Evolutionary conservation across 1,140 invertebrate genomes (phyloP).

Genomic region (Eupeodes corollae): DNA sequence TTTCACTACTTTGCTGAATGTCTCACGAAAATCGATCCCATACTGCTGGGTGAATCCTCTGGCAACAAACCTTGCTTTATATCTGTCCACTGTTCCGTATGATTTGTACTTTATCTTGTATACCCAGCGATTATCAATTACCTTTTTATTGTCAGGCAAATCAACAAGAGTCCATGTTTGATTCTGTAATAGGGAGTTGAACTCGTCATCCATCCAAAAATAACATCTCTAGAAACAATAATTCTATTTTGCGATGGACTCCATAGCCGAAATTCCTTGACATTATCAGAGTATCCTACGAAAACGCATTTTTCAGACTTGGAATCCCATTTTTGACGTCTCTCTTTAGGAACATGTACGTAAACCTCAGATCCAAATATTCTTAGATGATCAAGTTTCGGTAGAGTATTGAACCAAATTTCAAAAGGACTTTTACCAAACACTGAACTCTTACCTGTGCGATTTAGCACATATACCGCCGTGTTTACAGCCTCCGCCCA

Average conservation of each 20-base stretch:
- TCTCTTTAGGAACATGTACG: slow-evolving; percentile 32
- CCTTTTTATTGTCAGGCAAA: slow-evolving; percentile 17
- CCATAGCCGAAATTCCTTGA: slow-evolving; percentile 19
- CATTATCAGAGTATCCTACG: slow-evolving; percentile 30
- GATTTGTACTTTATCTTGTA: slow-evolving; percentile 15
- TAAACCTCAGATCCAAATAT: slow-evolving; percentile 30
- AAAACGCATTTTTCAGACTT: slow-evolving; percentile 28
- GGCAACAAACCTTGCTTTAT: slow-evolving; percentile 33
- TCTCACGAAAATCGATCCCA: slow-evolving; percentile 21
- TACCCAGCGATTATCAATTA: slow-evolving; percentile 27
- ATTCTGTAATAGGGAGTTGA: slow-evolving; percentile 26
- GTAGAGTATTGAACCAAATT: slow-evolving; percentile 19
- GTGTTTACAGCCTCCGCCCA: slow-evolving; percentile 37
- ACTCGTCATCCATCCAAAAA: slow-evolving; percentile 29
- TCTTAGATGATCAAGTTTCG: slow-evolving; percentile 19
- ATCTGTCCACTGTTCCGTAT: slow-evolving; percentile 9
- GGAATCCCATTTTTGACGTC: slow-evolving; percentile 30
- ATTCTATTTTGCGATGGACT: slow-evolving; percentile 9
- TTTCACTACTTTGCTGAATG: slow-evolving; percentile 12
- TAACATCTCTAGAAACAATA: slow-evolving; percentile 11
- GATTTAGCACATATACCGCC: slow-evolving; percentile 32
- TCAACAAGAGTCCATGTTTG: slow-evolving; percentile 32
- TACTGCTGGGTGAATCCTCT: slow-evolving; percentile 28
- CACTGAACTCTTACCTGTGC: slow-evolving; percentile 25
- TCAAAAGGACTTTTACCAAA: slow-evolving; percentile 30